Percentiles rank a stretch among this genome's conserved stretches.
Evolutionary conservation across 2,113 vertebrate species (phyloP).

Genomic region (Genyomyrus donnyi): DNA sequence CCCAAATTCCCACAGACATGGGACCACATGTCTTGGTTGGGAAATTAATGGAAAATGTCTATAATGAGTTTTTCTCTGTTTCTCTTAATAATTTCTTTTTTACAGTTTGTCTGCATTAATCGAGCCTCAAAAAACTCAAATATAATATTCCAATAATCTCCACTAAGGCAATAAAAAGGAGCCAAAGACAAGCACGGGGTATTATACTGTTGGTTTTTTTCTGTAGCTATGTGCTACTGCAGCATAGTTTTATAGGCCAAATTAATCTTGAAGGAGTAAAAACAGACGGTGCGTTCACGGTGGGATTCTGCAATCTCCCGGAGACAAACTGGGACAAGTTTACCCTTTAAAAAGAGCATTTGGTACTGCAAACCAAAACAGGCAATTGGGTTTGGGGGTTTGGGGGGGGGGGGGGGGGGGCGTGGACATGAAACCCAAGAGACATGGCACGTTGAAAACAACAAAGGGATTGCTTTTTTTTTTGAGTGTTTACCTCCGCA

Average conservation of each 20-base stretch:
- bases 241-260: slow-evolving; percentile 29
- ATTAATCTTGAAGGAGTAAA: slow-evolving; percentile 47
- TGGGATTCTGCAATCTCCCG: slow-evolving; percentile 31
- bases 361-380: slow-evolving; percentile 31
- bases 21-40: background rate
- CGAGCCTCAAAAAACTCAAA: background rate
- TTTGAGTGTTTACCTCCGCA: no score
- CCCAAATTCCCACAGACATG: background rate
- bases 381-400: slow-evolving; percentile 1
- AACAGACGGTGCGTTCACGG: slow-evolving; percentile 36
- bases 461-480: background rate
- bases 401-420: no score
- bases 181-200: background rate
- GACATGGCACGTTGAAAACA: background rate
- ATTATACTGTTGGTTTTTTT: background rate
- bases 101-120: background rate
- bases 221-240: slow-evolving; percentile 23
- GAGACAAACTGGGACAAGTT: slow-evolving; percentile 42
- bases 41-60: background rate
- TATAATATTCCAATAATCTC: background rate
- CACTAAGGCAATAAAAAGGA: background rate
- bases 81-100: background rate
- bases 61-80: background rate
- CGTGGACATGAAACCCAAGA: background rate
- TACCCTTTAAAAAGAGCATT: slow-evolving; percentile 39